Evolutionary conservation across 2,797 vertebrate genomes (phyloP).

Genomic region (Synaphobranchus kaupii): DNA sequence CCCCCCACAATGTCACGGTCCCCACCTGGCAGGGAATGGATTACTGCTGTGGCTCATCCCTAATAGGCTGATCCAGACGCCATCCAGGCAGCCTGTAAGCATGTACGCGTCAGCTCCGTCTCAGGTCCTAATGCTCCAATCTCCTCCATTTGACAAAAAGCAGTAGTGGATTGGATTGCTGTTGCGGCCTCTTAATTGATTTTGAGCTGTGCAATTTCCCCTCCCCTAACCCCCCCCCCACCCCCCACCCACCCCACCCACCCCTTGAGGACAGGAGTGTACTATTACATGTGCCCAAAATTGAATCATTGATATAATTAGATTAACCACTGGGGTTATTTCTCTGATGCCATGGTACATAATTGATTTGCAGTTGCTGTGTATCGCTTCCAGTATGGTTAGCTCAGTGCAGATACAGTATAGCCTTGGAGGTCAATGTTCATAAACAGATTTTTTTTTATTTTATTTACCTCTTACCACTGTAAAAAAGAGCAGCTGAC

Average conservation of each 20-base stretch:
- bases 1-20: not conserved
- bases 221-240: not conserved
- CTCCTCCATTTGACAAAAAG: constrained; percentile 23
- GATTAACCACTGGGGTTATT: constrained; percentile 32
- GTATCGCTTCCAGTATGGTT: not conserved
- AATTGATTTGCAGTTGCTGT: constrained; percentile 36
- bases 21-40: not conserved
- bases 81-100: not conserved
- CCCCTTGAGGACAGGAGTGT: constrained; percentile 23
- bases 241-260: not conserved
- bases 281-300: constrained; percentile 38
- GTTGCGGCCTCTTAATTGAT: constrained; percentile 8
- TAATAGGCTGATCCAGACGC: constrained; percentile 1
- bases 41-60: not conserved
- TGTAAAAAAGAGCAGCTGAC: not conserved
- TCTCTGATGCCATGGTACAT: constrained; percentile 38
- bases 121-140: constrained; percentile 19
- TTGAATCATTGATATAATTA: constrained; percentile 41
- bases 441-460: no score
- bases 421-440: not conserved
- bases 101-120: no score
- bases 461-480: no score
- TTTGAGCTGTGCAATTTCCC: constrained; percentile 14
- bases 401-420: not conserved
- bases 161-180: constrained; percentile 19